phyloP scores from a whole-genome alignment of 2,888 invertebrate genomes.

The Octonoba sinensis region DNA sequence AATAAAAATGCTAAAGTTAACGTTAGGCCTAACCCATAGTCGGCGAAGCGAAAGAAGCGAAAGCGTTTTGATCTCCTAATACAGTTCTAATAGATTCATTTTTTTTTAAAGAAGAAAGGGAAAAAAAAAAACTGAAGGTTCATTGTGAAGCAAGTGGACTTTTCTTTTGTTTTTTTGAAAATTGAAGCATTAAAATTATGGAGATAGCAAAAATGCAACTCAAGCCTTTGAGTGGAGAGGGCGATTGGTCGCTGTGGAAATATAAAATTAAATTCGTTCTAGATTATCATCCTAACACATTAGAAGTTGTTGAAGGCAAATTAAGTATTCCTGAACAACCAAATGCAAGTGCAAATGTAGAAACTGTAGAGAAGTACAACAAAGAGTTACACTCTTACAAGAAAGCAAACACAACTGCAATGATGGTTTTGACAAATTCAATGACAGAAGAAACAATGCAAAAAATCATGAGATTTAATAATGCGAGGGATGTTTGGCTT shows the following conservation, averaged over 20 bases:
- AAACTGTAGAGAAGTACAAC: neutral
- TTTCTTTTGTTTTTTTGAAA: too few species aligned
- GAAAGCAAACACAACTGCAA: conserved; percentile 1
- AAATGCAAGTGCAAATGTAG: too few species aligned
- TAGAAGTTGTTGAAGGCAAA: conserved; percentile 11
- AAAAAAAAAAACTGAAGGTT: too few species aligned
- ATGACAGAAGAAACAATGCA: conserved; percentile 32
- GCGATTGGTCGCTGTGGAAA: conserved; percentile 12
- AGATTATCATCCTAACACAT: neutral
- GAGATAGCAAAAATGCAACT: neutral
- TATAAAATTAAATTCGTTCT: conserved; percentile 12
- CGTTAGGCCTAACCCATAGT: too few species aligned
- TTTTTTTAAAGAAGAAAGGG: too few species aligned
- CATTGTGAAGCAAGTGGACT: too few species aligned
- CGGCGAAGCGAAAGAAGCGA: too few species aligned
- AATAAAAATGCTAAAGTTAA: too few species aligned
- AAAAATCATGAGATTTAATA: conserved; percentile 21
- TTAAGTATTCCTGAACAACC: neutral
- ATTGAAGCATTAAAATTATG: too few species aligned
- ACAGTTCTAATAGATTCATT: too few species aligned
- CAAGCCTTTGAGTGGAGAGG: neutral
- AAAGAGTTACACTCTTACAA: neutral
- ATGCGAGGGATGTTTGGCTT: conserved; percentile 15
- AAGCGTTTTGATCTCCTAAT: too few species aligned
- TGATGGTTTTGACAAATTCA: conserved; percentile 14